A percentile compares a stretch with the other conserved stretches of the same genome.
Evolutionary conservation across 2,888 invertebrate genomes (phyloP).

Genomic region (Oscheius myriophilus): DNA sequence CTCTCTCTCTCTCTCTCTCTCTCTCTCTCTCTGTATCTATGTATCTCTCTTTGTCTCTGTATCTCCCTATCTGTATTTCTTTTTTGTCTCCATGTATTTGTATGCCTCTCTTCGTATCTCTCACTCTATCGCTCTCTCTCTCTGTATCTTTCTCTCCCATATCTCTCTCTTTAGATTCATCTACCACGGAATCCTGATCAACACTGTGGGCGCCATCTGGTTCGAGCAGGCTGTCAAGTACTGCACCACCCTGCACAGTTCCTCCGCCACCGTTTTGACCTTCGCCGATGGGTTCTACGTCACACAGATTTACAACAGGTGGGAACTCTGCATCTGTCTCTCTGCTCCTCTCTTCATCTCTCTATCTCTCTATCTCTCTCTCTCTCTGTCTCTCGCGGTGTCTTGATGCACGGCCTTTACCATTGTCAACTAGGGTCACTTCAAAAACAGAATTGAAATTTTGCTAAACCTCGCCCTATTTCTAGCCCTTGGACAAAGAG

Average conservation of each 20-base stretch:
- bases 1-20: not conserved
- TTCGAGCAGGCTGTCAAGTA: slow-evolving; percentile 38
- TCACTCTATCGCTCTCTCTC: too few species aligned
- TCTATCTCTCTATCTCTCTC: too few species aligned
- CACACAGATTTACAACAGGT: slow-evolving; percentile 46
- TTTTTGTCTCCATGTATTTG: too few species aligned
- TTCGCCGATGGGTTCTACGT: slow-evolving; percentile 60
- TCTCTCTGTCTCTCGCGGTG: too few species aligned
- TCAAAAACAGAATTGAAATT: too few species aligned
- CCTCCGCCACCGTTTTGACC: slow-evolving; percentile 37
- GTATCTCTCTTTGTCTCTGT: not conserved
- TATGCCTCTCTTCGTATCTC: too few species aligned
- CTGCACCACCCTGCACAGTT: slow-evolving; percentile 31
- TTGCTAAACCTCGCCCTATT: too few species aligned
- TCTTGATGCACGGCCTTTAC: too few species aligned
- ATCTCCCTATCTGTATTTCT: not conserved
- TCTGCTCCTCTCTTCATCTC: too few species aligned
- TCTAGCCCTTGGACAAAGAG: too few species aligned
- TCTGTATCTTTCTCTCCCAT: not conserved
- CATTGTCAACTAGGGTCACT: too few species aligned
- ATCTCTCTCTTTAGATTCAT: slow-evolving; percentile 15
- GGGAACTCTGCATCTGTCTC: not conserved
- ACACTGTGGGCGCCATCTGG: slow-evolving; percentile 15
- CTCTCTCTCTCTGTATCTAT: too few species aligned
- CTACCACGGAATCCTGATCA: slow-evolving; percentile 37